These are phyloP conservation scores for Suricata suricatta DNA, from an alignment of 2,113 vertebrate genomes.

Conservation along the genomic window DNA sequence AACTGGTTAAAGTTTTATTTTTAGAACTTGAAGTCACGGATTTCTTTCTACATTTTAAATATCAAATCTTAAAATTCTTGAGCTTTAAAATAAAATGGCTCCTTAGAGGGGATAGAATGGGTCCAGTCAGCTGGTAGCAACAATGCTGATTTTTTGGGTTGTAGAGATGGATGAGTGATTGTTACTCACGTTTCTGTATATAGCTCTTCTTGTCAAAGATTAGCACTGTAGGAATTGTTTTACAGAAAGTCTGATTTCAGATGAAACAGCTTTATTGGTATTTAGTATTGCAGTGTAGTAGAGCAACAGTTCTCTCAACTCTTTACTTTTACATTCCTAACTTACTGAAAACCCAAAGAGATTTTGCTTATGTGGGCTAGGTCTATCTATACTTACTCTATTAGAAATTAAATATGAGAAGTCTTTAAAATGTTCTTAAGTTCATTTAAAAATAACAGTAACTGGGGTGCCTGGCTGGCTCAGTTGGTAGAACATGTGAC, in stretches of 20 bases:
- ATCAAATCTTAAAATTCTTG: background rate
- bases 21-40: background rate
- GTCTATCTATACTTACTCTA: background rate
- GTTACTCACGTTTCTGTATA: background rate
- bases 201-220: background rate
- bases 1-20: background rate
- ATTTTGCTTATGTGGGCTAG: background rate
- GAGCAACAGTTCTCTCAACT: background rate
- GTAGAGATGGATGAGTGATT: background rate
- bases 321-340: background rate
- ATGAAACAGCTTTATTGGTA: background rate
- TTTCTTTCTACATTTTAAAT: background rate
- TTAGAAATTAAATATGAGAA: background rate
- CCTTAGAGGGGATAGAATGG: background rate
- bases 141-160: background rate
- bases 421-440: background rate
- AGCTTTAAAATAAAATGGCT: background rate
- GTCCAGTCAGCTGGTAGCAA: background rate
- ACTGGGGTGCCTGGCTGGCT: background rate
- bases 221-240: background rate
- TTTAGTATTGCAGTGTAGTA: background rate
- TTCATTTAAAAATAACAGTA: constrained; percentile 12
- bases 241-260: background rate
- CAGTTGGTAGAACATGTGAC: background rate
- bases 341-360: background rate